These are phyloP conservation scores for Rhagologus leucostigma DNA, from an alignment of 2,113 vertebrate genomes.

Conservation along the genomic window DNA sequence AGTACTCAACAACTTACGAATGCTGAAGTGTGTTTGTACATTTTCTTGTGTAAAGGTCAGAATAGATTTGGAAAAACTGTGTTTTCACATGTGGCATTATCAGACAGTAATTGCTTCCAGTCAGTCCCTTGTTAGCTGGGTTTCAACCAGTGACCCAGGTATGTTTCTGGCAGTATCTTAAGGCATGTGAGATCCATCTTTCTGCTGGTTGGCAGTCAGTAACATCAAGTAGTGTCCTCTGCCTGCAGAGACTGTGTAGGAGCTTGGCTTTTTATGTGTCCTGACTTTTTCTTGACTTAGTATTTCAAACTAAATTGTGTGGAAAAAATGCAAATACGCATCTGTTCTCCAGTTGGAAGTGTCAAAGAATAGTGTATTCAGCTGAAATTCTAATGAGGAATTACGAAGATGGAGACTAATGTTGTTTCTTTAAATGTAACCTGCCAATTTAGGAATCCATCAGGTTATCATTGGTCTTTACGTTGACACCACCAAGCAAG, in stretches of 20 bases:
- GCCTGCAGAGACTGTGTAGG: not conserved
- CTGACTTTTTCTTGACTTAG: not conserved
- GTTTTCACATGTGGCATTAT: not conserved
- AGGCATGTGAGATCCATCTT: not conserved
- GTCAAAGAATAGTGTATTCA: not conserved
- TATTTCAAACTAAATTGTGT: not conserved
- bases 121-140: not conserved
- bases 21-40: not conserved
- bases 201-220: not conserved
- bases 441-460: not conserved
- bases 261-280: not conserved
- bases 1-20: not conserved
- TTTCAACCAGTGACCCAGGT: not conserved
- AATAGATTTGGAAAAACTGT: not conserved
- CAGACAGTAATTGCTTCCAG: not conserved
- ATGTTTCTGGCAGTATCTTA: not conserved
- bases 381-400: not conserved
- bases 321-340: not conserved
- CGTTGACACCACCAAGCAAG: not conserved
- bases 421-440: not conserved
- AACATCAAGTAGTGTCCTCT: not conserved
- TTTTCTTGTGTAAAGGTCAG: not conserved
- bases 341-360: not conserved
- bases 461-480: not conserved
- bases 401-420: not conserved